phyloP scores from a whole-genome alignment of 2,113 vertebrate species.

The Bucco capensis region DNA sequence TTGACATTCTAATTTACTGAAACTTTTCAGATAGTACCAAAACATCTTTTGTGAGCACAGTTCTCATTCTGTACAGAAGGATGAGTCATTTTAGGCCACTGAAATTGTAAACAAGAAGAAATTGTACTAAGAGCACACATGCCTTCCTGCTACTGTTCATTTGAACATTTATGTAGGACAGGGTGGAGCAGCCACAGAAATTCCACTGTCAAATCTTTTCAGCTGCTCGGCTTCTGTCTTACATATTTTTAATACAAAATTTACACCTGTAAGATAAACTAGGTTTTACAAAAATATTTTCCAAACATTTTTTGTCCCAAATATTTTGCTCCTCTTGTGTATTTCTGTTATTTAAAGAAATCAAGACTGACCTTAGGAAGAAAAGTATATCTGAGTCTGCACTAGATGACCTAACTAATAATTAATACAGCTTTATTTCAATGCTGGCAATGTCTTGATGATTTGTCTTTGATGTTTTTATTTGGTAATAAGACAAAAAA shows the following conservation, averaged over 20 bases:
- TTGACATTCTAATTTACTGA: background rate
- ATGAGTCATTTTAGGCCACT: conserved; percentile 53
- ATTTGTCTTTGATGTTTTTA: background rate
- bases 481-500: background rate
- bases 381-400: background rate
- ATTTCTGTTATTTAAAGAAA: background rate
- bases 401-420: background rate
- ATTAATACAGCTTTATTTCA: background rate
- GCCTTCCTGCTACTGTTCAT: conserved; percentile 37
- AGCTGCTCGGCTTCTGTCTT: background rate
- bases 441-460: background rate
- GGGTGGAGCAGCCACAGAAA: conserved; percentile 31
- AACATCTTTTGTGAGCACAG: conserved; percentile 6
- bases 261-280: background rate
- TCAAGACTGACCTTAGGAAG: background rate
- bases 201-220: background rate
- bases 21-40: conserved; percentile 17
- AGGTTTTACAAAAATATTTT: background rate
- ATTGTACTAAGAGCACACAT: conserved; percentile 38
- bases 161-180: conserved; percentile 19
- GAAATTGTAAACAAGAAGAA: conserved; percentile 56
- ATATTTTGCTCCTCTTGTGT: background rate
- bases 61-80: background rate
- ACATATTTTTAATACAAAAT: background rate
- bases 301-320: background rate